These are phyloP conservation scores for Trididemnum nubilum DNA, from an alignment of 23 tunicate species.

Conservation along the genomic window DNA sequence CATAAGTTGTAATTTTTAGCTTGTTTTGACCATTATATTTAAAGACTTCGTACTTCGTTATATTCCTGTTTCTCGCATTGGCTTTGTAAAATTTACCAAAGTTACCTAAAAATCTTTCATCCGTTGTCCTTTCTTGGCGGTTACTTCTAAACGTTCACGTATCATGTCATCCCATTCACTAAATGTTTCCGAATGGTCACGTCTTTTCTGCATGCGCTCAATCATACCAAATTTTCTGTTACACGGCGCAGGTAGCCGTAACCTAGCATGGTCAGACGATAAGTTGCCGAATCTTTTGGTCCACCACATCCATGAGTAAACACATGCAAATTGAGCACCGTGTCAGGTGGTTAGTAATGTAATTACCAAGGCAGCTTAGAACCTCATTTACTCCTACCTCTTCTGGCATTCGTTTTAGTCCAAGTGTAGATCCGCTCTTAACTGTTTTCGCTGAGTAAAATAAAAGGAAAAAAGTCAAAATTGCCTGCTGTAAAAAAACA, in stretches of 20 bases:
- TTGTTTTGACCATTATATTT: slow-evolving; percentile 9
- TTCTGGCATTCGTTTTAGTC: slow-evolving; percentile 14
- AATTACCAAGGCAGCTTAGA: slow-evolving; percentile 6
- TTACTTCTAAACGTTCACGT: slow-evolving; percentile 20
- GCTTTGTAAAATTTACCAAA: slow-evolving; percentile 2
- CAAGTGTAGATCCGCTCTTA: slow-evolving; percentile 27
- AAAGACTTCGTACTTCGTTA: slow-evolving; percentile 24
- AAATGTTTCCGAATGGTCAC: no score
- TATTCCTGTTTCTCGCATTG: slow-evolving; percentile 12
- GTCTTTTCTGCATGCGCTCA: slow-evolving; percentile 32
- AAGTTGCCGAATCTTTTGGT: no score
- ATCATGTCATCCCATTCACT: slow-evolving; percentile 17
- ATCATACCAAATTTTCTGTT: slow-evolving; percentile 15
- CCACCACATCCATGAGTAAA: no score
- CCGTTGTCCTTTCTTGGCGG: slow-evolving; percentile 30
- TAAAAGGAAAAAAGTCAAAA: slow-evolving; percentile 7
- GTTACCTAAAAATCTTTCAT: no score
- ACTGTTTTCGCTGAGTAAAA: slow-evolving; percentile 9
- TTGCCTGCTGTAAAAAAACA: slow-evolving; percentile 31
- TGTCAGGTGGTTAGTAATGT: background rate
- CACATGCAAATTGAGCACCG: slow-evolving; percentile 16
- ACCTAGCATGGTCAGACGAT: no score
- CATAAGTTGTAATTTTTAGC: slow-evolving; percentile 9
- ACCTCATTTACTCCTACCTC: slow-evolving; percentile 7
- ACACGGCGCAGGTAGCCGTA: no score